Percentiles rank a stretch among this genome's conserved stretches.
Conservation (phyloP, 2,888 invertebrate species). For the Drosophila falleni region DNA sequence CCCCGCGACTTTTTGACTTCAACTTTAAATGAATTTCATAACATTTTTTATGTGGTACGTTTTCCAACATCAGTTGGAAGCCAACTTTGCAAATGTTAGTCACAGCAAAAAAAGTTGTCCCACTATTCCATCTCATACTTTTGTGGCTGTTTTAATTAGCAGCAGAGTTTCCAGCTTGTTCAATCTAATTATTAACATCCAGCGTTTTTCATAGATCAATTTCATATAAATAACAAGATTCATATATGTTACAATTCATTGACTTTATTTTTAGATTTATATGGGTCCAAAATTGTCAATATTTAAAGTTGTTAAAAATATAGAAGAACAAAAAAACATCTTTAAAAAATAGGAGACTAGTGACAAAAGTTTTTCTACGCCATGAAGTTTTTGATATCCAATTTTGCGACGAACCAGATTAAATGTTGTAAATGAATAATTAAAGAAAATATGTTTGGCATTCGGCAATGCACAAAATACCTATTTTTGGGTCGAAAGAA, state of each 20-base stretch:
- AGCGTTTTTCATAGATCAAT: neutral
- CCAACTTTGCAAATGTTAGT: slow-evolving; percentile 66
- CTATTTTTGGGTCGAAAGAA: too few species aligned
- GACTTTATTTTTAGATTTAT: too few species aligned
- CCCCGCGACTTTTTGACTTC: slow-evolving; percentile 69
- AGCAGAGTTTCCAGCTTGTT: slow-evolving; percentile 14
- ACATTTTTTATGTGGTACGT: slow-evolving; percentile 50
- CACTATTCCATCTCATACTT: slow-evolving; percentile 46
- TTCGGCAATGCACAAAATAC: too few species aligned
- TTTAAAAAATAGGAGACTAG: too few species aligned
- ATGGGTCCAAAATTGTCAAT: too few species aligned
- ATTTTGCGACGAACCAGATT: too few species aligned
- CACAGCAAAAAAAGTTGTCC: slow-evolving; percentile 29
- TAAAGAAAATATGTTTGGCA: too few species aligned
- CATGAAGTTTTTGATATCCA: too few species aligned
- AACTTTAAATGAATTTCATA: slow-evolving; percentile 75
- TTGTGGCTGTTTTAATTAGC: slow-evolving; percentile 53
- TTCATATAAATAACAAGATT: neutral
- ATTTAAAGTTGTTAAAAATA: too few species aligned
- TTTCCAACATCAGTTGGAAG: slow-evolving; percentile 32
- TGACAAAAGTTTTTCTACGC: too few species aligned
- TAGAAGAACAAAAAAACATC: too few species aligned
- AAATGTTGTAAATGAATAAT: neutral
- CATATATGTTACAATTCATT: too few species aligned
- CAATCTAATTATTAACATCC: slow-evolving; percentile 49